phyloP scores from a whole-genome alignment of 1,140 invertebrate genomes.

The Anoplolepis gracilipes region DNA sequence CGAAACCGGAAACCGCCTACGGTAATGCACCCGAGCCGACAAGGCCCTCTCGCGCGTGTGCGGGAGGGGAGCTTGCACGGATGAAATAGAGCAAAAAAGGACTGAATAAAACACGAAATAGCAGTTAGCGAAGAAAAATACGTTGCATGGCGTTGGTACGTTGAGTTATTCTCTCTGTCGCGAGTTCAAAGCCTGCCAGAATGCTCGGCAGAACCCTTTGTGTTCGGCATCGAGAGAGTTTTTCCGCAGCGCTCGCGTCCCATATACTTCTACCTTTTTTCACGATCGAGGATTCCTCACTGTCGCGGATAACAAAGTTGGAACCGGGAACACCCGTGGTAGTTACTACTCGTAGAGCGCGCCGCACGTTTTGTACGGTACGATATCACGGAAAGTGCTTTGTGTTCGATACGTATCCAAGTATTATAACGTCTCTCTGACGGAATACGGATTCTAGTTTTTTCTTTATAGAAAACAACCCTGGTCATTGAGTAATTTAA shows the following conservation, averaged over 20 bases:
- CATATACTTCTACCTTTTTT: slow-evolving; percentile 25
- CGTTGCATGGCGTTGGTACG: slow-evolving; percentile 70
- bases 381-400: slow-evolving; percentile 56
- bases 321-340: slow-evolving; percentile 42
- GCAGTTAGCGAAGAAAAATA: slow-evolving; percentile 78
- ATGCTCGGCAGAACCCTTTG: slow-evolving; percentile 65
- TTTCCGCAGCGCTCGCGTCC: slow-evolving; percentile 52
- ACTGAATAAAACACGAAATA: slow-evolving; percentile 81
- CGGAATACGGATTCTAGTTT: slow-evolving; percentile 44
- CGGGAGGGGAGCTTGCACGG: slow-evolving; percentile 62
- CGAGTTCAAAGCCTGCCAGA: slow-evolving; percentile 77
- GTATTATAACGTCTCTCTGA: slow-evolving; percentile 53
- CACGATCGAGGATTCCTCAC: slow-evolving; percentile 42
- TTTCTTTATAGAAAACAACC: slow-evolving; percentile 49
- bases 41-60: slow-evolving; percentile 74
- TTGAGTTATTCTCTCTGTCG: slow-evolving; percentile 82
- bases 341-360: slow-evolving; percentile 45
- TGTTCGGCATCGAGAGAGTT: slow-evolving; percentile 65
- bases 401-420: slow-evolving; percentile 54
- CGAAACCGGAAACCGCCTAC: slow-evolving; percentile 82
- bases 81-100: slow-evolving; percentile 81
- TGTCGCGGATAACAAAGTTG: slow-evolving; percentile 60
- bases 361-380: slow-evolving; percentile 25
- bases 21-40: slow-evolving; percentile 82
- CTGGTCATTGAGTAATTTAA: slow-evolving; percentile 50